Evolutionary conservation across 92 coral and sea anemone species (phyloP).

Genomic region (Galaxea fascicularis): DNA sequence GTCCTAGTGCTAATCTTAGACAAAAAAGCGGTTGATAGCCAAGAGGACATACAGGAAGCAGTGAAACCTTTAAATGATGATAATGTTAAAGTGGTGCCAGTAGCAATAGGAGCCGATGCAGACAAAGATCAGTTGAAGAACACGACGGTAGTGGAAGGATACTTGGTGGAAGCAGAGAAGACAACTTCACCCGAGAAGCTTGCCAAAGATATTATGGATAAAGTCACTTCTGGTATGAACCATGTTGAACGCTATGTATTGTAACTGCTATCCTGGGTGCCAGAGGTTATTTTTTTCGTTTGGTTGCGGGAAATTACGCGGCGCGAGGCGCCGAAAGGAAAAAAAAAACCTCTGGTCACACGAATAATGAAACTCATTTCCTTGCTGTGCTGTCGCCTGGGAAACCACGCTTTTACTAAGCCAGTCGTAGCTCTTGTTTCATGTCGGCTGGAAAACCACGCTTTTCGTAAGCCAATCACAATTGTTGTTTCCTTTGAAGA

Average conservation of each 20-base stretch:
- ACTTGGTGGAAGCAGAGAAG: constrained; percentile 69
- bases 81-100: constrained; percentile 71
- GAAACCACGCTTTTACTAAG: no score
- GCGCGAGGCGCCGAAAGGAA: no score
- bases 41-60: constrained; percentile 57
- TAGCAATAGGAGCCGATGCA: constrained; percentile 76
- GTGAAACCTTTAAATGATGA: constrained; percentile 63
- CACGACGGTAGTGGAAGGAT: constrained; percentile 52
- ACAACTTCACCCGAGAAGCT: constrained; percentile 71
- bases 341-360: no score
- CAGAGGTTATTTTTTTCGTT: no score
- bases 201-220: constrained; percentile 72
- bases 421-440: no score
- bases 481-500: no score
- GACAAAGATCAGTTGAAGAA: constrained; percentile 50
- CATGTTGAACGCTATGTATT: background rate
- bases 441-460: no score
- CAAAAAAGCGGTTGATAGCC: constrained; percentile 53
- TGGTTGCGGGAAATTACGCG: no score
- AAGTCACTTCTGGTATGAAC: constrained; percentile 48
- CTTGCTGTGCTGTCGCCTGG: no score
- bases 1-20: constrained; percentile 77
- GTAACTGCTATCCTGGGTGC: no score
- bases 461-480: no score
- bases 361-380: no score